Conservation (phyloP, 2,797 vertebrate species). For the Squalus acanthias region DNA sequence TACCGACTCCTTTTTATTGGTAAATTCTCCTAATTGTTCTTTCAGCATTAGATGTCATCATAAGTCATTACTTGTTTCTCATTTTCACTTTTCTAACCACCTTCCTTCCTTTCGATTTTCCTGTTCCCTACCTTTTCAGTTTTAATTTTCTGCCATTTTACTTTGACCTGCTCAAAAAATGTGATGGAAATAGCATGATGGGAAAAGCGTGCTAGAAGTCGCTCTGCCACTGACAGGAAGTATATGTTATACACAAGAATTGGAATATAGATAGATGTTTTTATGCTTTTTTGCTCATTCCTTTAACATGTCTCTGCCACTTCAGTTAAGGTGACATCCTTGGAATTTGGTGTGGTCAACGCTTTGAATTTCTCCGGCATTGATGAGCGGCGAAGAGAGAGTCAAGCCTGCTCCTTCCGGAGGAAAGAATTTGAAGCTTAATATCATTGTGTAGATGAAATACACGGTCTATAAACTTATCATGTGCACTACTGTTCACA, state of each 20-base stretch:
- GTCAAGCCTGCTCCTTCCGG: not conserved
- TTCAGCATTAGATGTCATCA: not conserved
- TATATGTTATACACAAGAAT: not conserved
- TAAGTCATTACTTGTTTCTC: not conserved
- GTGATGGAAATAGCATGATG: not conserved
- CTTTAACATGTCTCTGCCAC: not conserved
- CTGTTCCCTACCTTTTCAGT: not conserved
- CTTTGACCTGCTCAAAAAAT: not conserved
- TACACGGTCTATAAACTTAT: not conserved
- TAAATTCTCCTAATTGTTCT: not conserved
- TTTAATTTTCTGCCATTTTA: not conserved
- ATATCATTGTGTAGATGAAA: not conserved
- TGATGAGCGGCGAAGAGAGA: not conserved
- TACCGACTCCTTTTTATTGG: not conserved
- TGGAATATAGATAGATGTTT: not conserved
- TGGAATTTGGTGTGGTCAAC: not conserved
- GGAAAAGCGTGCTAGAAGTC: not conserved
- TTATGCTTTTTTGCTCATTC: not conserved
- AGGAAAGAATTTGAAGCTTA: not conserved
- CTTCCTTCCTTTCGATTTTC: not conserved
- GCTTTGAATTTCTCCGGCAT: not conserved
- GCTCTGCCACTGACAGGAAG: not conserved
- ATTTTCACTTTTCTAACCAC: not conserved
- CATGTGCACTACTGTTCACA: not conserved
- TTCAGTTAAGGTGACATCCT: not conserved